Evolutionary conservation across 2,888 invertebrate species (phyloP).

Genomic region (Pyrrhosoma nymphula): DNA sequence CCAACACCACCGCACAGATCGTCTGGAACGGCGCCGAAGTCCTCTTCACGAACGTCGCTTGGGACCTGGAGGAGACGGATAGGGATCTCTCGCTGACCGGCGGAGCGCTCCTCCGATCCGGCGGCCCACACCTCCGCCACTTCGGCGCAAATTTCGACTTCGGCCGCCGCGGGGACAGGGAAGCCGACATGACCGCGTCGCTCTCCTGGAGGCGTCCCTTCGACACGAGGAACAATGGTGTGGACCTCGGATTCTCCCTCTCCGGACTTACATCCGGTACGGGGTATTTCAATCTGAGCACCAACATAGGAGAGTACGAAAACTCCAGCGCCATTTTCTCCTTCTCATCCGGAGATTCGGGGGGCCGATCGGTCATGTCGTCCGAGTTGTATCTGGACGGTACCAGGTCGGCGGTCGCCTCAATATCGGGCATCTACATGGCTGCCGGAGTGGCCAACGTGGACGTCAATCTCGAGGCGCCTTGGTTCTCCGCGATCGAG

Average conservation of each 20-base stretch:
- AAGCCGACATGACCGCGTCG: background rate
- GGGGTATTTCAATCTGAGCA: slow-evolving; percentile 38
- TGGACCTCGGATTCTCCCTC: slow-evolving; percentile 42
- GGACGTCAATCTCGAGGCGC: background rate
- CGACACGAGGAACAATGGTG: background rate
- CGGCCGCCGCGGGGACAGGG: slow-evolving; percentile 2
- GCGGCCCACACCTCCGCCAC: background rate
- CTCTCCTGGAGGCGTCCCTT: slow-evolving; percentile 40
- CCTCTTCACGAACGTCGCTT: slow-evolving; percentile 35
- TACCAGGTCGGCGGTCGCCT: background rate
- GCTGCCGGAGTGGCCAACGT: slow-evolving; percentile 27
- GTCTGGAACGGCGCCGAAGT: slow-evolving; percentile 28
- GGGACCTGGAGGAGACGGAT: background rate
- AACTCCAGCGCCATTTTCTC: slow-evolving; percentile 1
- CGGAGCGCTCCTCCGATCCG: background rate
- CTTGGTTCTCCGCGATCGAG: slow-evolving; percentile 54
- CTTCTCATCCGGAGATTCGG: background rate
- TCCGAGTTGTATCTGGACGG: slow-evolving; percentile 40
- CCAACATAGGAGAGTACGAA: background rate
- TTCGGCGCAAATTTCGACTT: slow-evolving; percentile 12
- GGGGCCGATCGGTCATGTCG: background rate
- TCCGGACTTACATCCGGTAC: slow-evolving; percentile 6
- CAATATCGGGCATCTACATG: background rate
- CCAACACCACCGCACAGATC: slow-evolving; percentile 39
- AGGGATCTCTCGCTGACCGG: background rate